A percentile compares a stretch with the other conserved stretches of the same genome.
Conservation (phyloP, 2,113 vertebrate genomes). For the Ammodytes dubius region DNA sequence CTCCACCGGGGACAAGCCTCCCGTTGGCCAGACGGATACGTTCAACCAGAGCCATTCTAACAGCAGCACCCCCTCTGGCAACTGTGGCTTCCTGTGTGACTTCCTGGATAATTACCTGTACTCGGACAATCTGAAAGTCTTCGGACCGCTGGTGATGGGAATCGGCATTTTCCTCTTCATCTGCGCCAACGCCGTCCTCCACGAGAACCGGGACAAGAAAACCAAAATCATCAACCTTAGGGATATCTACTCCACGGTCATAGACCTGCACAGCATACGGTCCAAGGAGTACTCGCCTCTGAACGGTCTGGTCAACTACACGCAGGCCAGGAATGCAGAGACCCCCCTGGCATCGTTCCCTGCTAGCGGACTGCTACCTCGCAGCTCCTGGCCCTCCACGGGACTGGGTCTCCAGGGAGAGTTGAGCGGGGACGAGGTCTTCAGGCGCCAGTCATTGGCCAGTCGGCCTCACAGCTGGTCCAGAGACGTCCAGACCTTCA, state of each 20-base stretch:
- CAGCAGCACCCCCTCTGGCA: constrained; percentile 53
- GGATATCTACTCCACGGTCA: constrained; percentile 98
- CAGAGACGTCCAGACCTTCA: constrained; percentile 86
- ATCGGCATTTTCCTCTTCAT: constrained; percentile 99
- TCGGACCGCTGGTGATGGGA: constrained; percentile 97
- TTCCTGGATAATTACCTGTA: constrained; percentile 92
- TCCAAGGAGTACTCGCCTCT: constrained; percentile 90
- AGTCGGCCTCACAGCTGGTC: constrained; percentile 77
- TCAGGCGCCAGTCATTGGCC: constrained; percentile 74
- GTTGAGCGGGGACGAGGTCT: constrained; percentile 65
- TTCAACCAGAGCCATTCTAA: constrained; percentile 70
- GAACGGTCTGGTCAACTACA: constrained; percentile 91
- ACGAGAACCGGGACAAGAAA: constrained; percentile 97
- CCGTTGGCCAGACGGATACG: constrained; percentile 1
- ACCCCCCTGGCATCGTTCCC: constrained; percentile 80
- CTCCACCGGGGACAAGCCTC: constrained; percentile 50
- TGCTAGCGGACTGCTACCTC: constrained; percentile 83
- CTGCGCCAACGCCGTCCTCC: constrained; percentile 97
- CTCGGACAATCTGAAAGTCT: constrained; percentile 97
- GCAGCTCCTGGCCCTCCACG: constrained; percentile 89
- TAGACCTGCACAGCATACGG: constrained; percentile 94
- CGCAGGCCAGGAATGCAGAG: constrained; percentile 87
- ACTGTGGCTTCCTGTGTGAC: constrained; percentile 87
- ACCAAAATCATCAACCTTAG: constrained; percentile 98
- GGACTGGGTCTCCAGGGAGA: constrained; percentile 77